A percentile compares a stretch with the other conserved stretches of the same genome.
Evolutionary conservation across 2,888 invertebrate genomes (phyloP).

Genomic region (Terebella lapidaria): DNA sequence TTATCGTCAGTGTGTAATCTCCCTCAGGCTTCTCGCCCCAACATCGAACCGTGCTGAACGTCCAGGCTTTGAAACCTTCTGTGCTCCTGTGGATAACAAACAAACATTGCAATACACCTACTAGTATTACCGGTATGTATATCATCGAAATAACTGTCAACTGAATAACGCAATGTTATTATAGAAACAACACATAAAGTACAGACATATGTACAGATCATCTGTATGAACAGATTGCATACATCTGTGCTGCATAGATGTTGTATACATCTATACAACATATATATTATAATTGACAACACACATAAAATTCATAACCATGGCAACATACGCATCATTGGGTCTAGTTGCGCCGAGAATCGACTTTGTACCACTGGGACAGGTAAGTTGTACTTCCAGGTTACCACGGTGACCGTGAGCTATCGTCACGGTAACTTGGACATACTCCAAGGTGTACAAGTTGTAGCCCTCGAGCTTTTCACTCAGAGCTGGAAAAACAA

Average conservation of each 20-base stretch:
- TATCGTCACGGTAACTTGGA: conserved; percentile 42
- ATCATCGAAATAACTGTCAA: too few relatives aligned
- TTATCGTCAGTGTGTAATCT: conserved; percentile 36
- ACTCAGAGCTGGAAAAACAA: conserved; percentile 30
- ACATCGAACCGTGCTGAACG: conserved; percentile 49
- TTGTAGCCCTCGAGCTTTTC: conserved; percentile 33
- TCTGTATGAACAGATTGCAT: too few relatives aligned
- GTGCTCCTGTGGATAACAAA: conserved; percentile 30
- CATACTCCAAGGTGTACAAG: conserved; percentile 43
- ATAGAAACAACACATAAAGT: too few relatives aligned
- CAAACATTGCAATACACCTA: too few relatives aligned
- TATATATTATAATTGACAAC: background rate
- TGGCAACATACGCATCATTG: background rate
- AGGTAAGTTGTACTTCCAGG: conserved; percentile 35
- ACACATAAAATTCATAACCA: too few relatives aligned
- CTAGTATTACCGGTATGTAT: too few relatives aligned
- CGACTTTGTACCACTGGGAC: conserved; percentile 35
- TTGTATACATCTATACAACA: too few relatives aligned
- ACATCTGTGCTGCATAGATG: too few relatives aligned
- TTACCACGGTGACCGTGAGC: conserved; percentile 41
- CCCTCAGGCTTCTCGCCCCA: conserved; percentile 50
- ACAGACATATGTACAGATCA: too few relatives aligned
- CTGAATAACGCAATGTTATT: too few relatives aligned
- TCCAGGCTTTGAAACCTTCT: conserved; percentile 44
- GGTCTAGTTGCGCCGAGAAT: background rate